A percentile compares a stretch with the other conserved stretches of the same genome.
Evolutionary conservation across 1,140 invertebrate genomes (phyloP).

Genomic region (Caenorhabditis latens): DNA sequence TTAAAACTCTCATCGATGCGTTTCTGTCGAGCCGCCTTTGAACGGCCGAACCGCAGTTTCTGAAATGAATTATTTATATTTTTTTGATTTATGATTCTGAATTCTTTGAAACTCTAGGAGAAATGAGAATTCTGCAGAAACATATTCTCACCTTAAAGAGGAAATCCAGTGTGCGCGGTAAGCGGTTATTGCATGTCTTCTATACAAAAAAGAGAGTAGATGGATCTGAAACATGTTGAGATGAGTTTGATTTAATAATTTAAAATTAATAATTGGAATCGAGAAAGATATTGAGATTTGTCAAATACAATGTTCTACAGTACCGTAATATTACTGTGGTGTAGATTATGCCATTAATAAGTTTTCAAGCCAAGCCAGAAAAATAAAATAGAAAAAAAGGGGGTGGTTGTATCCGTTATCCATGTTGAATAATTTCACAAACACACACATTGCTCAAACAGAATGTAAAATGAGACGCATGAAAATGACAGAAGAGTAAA

Average conservation of each 20-base stretch:
- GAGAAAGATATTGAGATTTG: no score
- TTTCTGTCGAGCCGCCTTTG: conserved; percentile 57
- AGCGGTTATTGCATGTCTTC: conserved; percentile 11
- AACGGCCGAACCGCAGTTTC: conserved; percentile 49
- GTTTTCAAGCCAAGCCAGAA: neutral
- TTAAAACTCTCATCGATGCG: conserved; percentile 60
- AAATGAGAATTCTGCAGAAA: neutral
- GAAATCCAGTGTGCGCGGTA: conserved; percentile 43
- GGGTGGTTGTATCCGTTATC: neutral
- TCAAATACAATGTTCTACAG: no score
- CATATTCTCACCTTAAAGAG: conserved; percentile 24
- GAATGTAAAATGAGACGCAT: no score
- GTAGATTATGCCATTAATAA: no score
- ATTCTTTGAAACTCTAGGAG: no score
- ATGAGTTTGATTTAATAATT: no score
- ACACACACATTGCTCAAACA: no score
- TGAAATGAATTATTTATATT: neutral
- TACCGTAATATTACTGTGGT: no score
- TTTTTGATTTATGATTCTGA: neutral
- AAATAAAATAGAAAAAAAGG: neutral
- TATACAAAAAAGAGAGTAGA: neutral
- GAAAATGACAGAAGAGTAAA: neutral
- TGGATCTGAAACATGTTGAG: neutral
- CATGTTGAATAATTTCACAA: no score
- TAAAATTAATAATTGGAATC: no score